Conservation (phyloP, 37 sponge, comb jelly and placozoan genomes). For the Spongia lamella region DNA sequence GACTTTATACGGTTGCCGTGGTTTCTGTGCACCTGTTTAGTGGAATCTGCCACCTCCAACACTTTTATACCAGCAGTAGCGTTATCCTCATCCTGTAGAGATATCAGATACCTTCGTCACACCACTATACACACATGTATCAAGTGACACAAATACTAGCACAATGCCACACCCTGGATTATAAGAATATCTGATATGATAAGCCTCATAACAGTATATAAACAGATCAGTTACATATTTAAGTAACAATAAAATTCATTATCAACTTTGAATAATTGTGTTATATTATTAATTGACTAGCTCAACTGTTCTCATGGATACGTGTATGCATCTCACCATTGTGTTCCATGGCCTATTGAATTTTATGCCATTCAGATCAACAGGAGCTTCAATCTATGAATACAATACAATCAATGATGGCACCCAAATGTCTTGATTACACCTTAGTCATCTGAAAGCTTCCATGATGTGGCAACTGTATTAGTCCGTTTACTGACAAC, state of each 20-base stretch:
- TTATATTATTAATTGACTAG: no score
- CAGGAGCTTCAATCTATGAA: constrained; percentile 55
- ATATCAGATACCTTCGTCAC: background rate
- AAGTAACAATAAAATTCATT: no score
- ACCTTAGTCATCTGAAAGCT: constrained; percentile 78
- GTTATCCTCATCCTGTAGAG: constrained; percentile 18
- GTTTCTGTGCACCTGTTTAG: constrained; percentile 49
- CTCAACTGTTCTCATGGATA: no score
- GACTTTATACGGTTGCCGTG: no score
- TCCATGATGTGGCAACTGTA: constrained; percentile 80
- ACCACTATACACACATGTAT: constrained; percentile 1
- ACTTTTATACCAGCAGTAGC: constrained; percentile 59
- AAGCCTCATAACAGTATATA: no score
- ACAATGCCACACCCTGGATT: no score
- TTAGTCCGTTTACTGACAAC: constrained; percentile 77
- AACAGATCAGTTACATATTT: no score
- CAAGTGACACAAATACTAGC: no score
- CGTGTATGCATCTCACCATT: no score
- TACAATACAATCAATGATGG: background rate
- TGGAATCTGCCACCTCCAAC: constrained; percentile 72
- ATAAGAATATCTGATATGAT: no score
- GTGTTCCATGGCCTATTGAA: background rate
- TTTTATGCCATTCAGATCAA: constrained; percentile 53
- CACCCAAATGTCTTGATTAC: background rate
- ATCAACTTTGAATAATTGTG: no score